Base-by-base conservation (phyloP, 2,797 vertebrate genomes). In the Psittacula echo region DNA sequence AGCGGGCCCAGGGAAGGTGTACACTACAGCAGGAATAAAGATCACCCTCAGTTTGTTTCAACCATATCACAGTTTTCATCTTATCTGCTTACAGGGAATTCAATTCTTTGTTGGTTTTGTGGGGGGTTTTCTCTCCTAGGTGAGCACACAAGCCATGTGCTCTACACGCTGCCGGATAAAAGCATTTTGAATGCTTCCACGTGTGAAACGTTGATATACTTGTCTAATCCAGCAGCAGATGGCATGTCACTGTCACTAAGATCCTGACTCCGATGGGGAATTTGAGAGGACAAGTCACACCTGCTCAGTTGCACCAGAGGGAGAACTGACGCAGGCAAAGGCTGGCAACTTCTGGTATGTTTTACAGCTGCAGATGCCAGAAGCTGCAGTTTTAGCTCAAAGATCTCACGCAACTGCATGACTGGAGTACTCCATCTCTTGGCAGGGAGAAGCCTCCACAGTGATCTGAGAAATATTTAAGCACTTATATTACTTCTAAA, bases 221-320 rank as follows among this genome's bases (percentile, higher is more conserved):
- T 67, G 58, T 66, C 72, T 90, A 44, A 70, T 34, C 53, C 62
- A 79, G 90, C 77, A 91, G 91, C 94, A 96, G 94, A 95, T 94
- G 94, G 95, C 86, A 90, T 1, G 0, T 34, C 11, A 3, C 64
- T 50, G 24, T 58, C 42, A 23, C 76, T 5, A 54, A 58, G n/a
- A 67, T 17, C 60, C 83, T 50, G 64, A 32, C 67, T 91, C 76
- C 92, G 91, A 2, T 1, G 19, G 88, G 96, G 92, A 95, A 58
- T 87, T 96, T 58, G 2, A 34, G 77, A 91, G 89, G 45, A 85
- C 89, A 80, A 93, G 79, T 90, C 67, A 89, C 91, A 95, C 91
- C 90, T 94, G 85, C 94, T 77, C 82, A 78, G 50, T 24, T 66
- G 77, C 61, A 83, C 92, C 85, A 56, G 41, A 80, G 82, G 47